Evolutionary conservation across 2,113 vertebrate species (phyloP), one percentile per base, ranked within the genome.

Genomic region (Spheniscus mendiculus): DNA sequence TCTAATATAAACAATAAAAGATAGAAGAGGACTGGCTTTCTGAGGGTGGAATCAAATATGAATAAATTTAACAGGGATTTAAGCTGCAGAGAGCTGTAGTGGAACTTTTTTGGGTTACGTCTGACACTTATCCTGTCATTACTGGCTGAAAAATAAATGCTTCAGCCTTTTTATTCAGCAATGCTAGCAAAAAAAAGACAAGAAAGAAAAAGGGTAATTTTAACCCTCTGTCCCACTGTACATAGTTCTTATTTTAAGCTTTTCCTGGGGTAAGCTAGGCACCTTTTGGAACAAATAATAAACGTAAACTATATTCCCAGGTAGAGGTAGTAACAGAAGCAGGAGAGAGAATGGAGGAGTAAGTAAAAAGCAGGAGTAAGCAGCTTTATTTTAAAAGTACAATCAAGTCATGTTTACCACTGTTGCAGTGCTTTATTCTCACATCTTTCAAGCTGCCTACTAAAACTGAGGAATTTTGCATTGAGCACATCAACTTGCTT

Each of bases 1-100:
- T 96, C 91, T 82, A 95, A 95, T 92, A 95, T 84, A 97, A 97
- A 96, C 94, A 97, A 83, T 96, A 79, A 92, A 96, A 95, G 47
- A 42, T 63, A 76, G 85, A 89, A 70, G 63, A 89, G 50, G 66
- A 63, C 59, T 86, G 65, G 44, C 71, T 95, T 93, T 97, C 89
- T 81, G 95, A 93, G 80, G 93, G 94, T 84, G 95, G 94, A 96
- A 96, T 95, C 45, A 69, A 85, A 87, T 91, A 87, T 66, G 95
- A 95, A 97, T 96, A 92, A 91, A 96, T 87, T 96, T 90, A 93
- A 83, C 82, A 93, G 14, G 30, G 52, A 74, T 81, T 80, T 85
- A 89, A 82, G 77, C 78, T 83, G 47, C 62, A 49, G 61, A 84
- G 45, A 89, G 63, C 77, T 96, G 27, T 63, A 40, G 76, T 77